Evolutionary conservation across 2,888 invertebrate species (phyloP).

Genomic region (Leucania comma): DNA sequence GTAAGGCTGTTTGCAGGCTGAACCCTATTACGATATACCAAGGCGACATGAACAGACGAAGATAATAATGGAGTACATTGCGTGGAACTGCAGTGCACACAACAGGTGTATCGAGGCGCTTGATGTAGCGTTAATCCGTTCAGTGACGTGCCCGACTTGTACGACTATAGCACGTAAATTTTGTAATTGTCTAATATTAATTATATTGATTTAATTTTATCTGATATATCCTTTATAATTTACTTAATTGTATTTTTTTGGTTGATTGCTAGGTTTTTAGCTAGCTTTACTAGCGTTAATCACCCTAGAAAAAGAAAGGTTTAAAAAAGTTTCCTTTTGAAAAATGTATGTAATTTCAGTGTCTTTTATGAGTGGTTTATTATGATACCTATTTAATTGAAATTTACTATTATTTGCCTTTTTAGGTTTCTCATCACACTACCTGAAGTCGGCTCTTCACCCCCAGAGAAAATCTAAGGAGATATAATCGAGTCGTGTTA

Average conservation of each 20-base stretch:
- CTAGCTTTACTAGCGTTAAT: too few relatives aligned
- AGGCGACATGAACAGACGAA: constrained; percentile 39
- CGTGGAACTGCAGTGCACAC: constrained; percentile 40
- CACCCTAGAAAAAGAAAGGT: too few relatives aligned
- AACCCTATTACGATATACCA: constrained; percentile 39
- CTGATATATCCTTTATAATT: background rate
- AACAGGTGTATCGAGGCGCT: constrained; percentile 58
- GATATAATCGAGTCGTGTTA: background rate
- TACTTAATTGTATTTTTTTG: background rate
- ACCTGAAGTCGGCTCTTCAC: background rate
- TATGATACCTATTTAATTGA: too few relatives aligned
- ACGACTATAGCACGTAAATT: constrained; percentile 24
- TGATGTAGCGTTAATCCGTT: constrained; percentile 53
- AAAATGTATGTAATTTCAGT: too few relatives aligned
- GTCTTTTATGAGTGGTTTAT: too few relatives aligned
- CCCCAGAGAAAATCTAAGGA: background rate
- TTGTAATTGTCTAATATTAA: background rate
- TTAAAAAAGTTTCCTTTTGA: background rate
- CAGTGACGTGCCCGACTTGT: constrained; percentile 44
- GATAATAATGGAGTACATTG: constrained; percentile 46
- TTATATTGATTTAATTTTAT: background rate
- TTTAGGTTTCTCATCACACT: background rate
- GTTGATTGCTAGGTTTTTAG: background rate
- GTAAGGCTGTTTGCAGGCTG: constrained; percentile 7
- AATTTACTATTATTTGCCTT: background rate